phyloP scores from a whole-genome alignment of 1,140 invertebrate species.

The Platorchestia sp. region DNA sequence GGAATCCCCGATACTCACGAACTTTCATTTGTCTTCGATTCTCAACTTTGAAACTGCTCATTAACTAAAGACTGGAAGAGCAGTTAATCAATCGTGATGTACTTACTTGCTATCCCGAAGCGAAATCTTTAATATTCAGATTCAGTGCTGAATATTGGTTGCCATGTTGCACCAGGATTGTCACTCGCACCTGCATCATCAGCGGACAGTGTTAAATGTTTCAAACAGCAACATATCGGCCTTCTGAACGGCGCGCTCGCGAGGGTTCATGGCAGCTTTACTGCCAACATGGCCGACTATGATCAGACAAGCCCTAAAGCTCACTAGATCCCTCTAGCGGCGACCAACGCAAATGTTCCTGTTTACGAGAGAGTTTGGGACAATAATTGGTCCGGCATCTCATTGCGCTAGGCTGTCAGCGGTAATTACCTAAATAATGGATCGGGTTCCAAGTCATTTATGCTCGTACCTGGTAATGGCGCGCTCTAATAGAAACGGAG shows the following conservation, averaged over 20 bases:
- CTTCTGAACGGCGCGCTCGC: not conserved
- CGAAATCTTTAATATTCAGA: not conserved
- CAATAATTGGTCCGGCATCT: conserved; percentile 43
- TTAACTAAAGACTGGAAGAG: not conserved
- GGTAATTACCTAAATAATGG: conserved; percentile 29
- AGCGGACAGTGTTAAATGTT: not conserved
- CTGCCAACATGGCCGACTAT: not conserved
- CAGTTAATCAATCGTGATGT: not conserved
- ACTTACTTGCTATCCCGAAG: not conserved
- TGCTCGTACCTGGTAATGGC: not conserved
- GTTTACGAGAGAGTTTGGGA: conserved; percentile 33
- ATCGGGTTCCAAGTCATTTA: conserved; percentile 14
- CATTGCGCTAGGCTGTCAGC: conserved; percentile 17
- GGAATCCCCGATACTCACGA: too few relatives aligned
- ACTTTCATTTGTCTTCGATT: not conserved
- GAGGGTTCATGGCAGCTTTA: not conserved
- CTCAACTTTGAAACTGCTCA: not conserved
- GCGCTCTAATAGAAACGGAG: not conserved
- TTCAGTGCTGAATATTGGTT: not conserved
- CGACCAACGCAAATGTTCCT: not conserved
- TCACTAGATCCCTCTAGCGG: not conserved
- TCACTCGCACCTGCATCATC: not conserved
- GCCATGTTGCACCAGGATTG: not conserved
- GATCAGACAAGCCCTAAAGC: not conserved
- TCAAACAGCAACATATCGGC: not conserved